Conservation (phyloP, 2,113 vertebrate genomes). For the Nycticebus coucang region DNA sequence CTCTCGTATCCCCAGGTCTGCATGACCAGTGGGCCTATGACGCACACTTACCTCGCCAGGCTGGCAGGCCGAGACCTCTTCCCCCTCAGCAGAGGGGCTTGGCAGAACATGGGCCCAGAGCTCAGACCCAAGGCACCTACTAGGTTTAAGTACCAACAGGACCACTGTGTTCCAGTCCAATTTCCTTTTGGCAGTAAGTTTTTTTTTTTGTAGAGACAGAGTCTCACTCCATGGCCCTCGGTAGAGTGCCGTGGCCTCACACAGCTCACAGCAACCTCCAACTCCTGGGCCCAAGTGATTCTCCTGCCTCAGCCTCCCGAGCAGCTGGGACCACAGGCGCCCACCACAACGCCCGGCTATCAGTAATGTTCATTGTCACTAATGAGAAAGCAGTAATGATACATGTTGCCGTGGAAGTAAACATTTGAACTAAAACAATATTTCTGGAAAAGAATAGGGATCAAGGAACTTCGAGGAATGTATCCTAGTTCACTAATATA, state of each 20-base stretch:
- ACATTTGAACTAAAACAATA: neutral
- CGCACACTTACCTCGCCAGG: neutral
- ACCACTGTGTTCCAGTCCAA: neutral
- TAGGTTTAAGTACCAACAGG: neutral
- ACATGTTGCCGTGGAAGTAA: too few species aligned
- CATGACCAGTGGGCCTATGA: fast-evolving
- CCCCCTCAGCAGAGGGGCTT: neutral
- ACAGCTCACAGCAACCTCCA: too few species aligned
- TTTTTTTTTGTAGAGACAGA: too few species aligned
- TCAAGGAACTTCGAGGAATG: neutral
- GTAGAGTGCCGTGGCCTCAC: too few species aligned
- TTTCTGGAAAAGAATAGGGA: neutral
- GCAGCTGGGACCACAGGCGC: too few species aligned
- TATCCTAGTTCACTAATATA: neutral
- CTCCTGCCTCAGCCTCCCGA: too few species aligned
- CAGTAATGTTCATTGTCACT: neutral
- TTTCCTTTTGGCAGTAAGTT: neutral
- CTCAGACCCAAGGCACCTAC: neutral
- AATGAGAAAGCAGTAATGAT: neutral
- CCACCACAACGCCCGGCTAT: too few species aligned
- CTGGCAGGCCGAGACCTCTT: neutral
- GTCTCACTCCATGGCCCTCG: too few species aligned
- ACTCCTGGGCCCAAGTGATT: too few species aligned
- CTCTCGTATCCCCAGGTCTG: neutral
- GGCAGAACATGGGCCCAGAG: fast-evolving